Evolutionary conservation across 2,113 vertebrate genomes (phyloP), one percentile per base, ranked within the genome.

Genomic region (Rhea pennata): DNA sequence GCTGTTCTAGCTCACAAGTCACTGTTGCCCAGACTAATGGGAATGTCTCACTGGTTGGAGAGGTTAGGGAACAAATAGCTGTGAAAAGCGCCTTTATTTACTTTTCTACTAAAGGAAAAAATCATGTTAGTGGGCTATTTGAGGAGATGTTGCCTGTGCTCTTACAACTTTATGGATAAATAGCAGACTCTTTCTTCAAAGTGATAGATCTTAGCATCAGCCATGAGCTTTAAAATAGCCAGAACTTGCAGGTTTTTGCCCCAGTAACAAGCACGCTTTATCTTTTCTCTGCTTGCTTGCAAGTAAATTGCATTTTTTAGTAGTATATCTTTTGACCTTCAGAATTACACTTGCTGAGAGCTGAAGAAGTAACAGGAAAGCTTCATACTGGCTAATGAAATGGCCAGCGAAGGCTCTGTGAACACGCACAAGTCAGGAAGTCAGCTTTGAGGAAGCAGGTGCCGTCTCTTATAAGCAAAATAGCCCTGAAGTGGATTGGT

Each of bases 161-260:
- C 12, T 67, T 92, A 90, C 48, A 81, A 5, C 82, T 69, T 84
- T 91, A 36, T 51, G 56, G 78, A 87, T 73, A 91, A 95, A 92
- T 85, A 54, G 26, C 31, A 8, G 31, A 12, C n/a, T 75, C 82
- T 54, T 6, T 64, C 29, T 66, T 26, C 31, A 84, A 48, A 82
- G 8, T 15, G 16, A 77, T 48, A 19, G 13, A 62, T 87, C 46
- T 84, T 79, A 10, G 54, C 59, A 26, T 23, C 58, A 83, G 42
- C 58, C 69, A 15, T 13, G 23, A 88, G 48, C 72, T 39, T 24
- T 78, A 36, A 90, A 96, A 78, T 84, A 84, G 74, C 16, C 59
- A 58, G 31, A 44, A n/a, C 42, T 74, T 72, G 22, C 13, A 69
- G 13, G 10, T 33, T 87, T 76, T 84, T 40, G 36, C 91, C 74